These are phyloP conservation scores for Nixonia krombeini DNA, from an alignment of 1,140 invertebrate species.

Conservation along the genomic window DNA sequence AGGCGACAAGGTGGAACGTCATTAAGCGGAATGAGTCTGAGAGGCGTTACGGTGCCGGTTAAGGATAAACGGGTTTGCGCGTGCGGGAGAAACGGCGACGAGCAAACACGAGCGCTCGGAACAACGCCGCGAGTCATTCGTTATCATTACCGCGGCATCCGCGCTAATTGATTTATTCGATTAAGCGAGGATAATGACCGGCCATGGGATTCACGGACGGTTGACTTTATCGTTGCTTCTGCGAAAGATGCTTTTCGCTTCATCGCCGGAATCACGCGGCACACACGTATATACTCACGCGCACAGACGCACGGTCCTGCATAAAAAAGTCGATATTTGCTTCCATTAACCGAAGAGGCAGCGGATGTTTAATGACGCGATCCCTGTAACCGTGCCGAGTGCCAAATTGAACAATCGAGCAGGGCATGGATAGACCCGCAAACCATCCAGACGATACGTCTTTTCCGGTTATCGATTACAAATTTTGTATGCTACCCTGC, in stretches of 20 bases:
- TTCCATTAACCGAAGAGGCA: too few relatives aligned
- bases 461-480: conserved; percentile 23
- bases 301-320: too few relatives aligned
- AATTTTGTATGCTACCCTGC: conserved; percentile 16
- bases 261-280: too few relatives aligned
- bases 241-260: not conserved
- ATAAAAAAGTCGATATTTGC: too few relatives aligned
- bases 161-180: conserved; percentile 63
- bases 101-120: conserved; percentile 18
- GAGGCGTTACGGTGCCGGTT: conserved; percentile 21
- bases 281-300: too few relatives aligned
- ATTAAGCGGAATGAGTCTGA: conserved; percentile 34
- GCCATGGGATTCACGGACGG: conserved; percentile 37
- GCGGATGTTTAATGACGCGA: conserved; percentile 7
- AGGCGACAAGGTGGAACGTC: conserved; percentile 21
- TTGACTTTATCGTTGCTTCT: conserved; percentile 56
- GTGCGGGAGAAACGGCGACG: conserved; percentile 9
- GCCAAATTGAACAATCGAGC: conserved; percentile 10
- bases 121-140: conserved; percentile 43
- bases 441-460: conserved; percentile 19
- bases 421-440: too few relatives aligned
- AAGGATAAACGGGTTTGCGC: conserved; percentile 14
- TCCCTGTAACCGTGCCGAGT: not conserved
- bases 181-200: conserved; percentile 53
- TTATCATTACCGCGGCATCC: conserved; percentile 58